Conservation (phyloP, 2,797 vertebrate genomes). For the Helostoma temminkii region DNA sequence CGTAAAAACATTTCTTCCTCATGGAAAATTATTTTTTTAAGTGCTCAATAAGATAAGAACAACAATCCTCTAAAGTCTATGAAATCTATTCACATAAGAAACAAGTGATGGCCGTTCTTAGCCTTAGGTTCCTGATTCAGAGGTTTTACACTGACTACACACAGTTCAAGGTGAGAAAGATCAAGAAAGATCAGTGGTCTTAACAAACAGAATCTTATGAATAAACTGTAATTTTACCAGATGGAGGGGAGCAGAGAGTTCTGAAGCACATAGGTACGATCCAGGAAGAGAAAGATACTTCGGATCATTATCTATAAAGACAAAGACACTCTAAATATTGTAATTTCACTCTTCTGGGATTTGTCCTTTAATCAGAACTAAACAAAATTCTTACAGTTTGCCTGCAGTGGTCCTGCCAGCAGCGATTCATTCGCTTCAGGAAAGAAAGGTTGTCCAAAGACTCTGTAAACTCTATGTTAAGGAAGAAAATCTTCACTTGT, state of each 20-base stretch:
- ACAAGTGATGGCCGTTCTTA: too few species aligned
- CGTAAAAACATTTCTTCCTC: too few species aligned
- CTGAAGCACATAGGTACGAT: conserved; percentile 98
- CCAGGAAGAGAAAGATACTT: conserved; percentile 99
- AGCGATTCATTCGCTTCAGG: conserved; percentile 98
- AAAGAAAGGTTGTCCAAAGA: conserved; percentile 94
- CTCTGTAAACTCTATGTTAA: conserved; percentile 86
- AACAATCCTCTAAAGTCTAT: too few species aligned
- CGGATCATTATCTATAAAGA: conserved; percentile 89
- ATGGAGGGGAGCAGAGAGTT: conserved; percentile 99
- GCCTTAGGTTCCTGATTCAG: too few species aligned
- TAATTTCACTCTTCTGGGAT: neutral
- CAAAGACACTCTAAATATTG: neutral
- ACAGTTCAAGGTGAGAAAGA: too few species aligned
- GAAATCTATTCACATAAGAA: too few species aligned
- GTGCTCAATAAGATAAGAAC: too few species aligned
- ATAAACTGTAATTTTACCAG: conserved; percentile 87
- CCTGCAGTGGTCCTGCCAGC: conserved; percentile 99
- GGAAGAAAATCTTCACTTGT: conserved; percentile 24
- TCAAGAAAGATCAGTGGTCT: too few species aligned
- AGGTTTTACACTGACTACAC: too few species aligned
- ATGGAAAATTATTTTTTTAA: too few species aligned
- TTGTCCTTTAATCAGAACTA: neutral
- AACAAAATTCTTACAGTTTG: conserved; percentile 90
- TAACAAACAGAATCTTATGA: neutral